These are phyloP conservation scores for Mimas tiliae DNA, from an alignment of 2,888 invertebrate species.

Conservation along the genomic window DNA sequence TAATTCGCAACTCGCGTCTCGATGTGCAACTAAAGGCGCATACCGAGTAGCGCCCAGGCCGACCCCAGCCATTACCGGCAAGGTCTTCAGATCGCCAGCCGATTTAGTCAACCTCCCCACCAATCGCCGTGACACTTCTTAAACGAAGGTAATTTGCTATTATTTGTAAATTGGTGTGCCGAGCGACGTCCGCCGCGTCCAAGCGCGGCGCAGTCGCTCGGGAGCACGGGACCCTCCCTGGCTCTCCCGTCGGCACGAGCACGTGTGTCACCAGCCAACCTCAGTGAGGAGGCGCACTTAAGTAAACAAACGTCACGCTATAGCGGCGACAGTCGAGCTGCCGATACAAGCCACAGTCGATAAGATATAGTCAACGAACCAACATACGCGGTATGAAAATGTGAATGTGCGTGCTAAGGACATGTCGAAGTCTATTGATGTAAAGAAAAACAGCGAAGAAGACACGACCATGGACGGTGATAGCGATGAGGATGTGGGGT, in stretches of 20 bases:
- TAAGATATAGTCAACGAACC: slow-evolving; percentile 70
- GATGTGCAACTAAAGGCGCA: slow-evolving; percentile 65
- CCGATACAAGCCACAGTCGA: slow-evolving; percentile 73
- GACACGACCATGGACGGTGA: slow-evolving; percentile 76
- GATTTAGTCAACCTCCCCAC: slow-evolving; percentile 82
- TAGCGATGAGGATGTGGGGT: slow-evolving; percentile 64
- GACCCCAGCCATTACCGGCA: slow-evolving; percentile 77
- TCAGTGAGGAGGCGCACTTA: slow-evolving; percentile 54
- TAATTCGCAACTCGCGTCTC: slow-evolving; percentile 64
- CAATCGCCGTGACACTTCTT: slow-evolving; percentile 82
- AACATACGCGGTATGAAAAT: slow-evolving; percentile 67
- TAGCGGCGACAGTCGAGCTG: slow-evolving; percentile 53
- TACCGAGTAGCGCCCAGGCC: slow-evolving; percentile 57
- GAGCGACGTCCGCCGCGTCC: slow-evolving; percentile 72
- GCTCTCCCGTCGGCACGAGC: slow-evolving; percentile 54
- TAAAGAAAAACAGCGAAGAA: slow-evolving; percentile 78
- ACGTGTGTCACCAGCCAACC: too few species aligned
- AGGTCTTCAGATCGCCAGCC: slow-evolving; percentile 80
- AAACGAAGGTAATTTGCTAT: slow-evolving; percentile 84
- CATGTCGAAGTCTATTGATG: slow-evolving; percentile 72
- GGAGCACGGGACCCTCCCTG: slow-evolving; percentile 72
- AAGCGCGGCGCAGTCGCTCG: slow-evolving; percentile 71
- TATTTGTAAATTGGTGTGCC: slow-evolving; percentile 82
- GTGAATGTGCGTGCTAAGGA: slow-evolving; percentile 53
- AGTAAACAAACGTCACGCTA: slow-evolving; percentile 66